phyloP scores from a whole-genome alignment of 2,113 vertebrate species.

The Epinephelus cyanopodus region DNA sequence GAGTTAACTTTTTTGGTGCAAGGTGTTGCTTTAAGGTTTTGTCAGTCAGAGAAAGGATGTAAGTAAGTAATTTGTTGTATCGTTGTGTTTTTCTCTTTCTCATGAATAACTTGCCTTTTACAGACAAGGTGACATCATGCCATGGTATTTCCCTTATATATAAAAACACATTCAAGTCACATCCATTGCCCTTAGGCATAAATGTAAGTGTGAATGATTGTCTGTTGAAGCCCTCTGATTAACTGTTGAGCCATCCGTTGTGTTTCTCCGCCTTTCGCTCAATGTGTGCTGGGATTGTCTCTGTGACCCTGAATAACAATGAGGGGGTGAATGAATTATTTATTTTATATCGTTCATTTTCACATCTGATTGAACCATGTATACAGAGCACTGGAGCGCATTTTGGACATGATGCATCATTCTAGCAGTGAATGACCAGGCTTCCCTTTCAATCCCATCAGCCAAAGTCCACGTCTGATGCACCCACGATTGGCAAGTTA shows the following conservation, averaged over 20 bases:
- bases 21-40: background rate
- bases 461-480: slow-evolving; percentile 8
- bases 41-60: background rate
- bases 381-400: background rate
- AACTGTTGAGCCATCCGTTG: slow-evolving; percentile 50
- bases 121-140: slow-evolving; percentile 31
- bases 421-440: slow-evolving; percentile 44
- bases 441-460: slow-evolving; percentile 43
- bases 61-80: background rate
- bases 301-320: slow-evolving; percentile 76
- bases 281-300: slow-evolving; percentile 46
- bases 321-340: slow-evolving; percentile 66
- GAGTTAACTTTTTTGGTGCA: background rate
- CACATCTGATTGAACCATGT: slow-evolving; percentile 55
- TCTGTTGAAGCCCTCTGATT: slow-evolving; percentile 58
- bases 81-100: background rate
- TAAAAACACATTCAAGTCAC: slow-evolving; percentile 43
- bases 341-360: slow-evolving; percentile 69
- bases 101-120: slow-evolving; percentile 3
- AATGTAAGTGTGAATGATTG: slow-evolving; percentile 65
- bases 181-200: slow-evolving; percentile 38
- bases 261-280: slow-evolving; percentile 54
- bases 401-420: slow-evolving; percentile 44
- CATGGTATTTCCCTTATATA: slow-evolving; percentile 6
- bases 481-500: background rate